Evolutionary conservation across 2,113 vertebrate genomes (phyloP).

Genomic region (Strix aluco): DNA sequence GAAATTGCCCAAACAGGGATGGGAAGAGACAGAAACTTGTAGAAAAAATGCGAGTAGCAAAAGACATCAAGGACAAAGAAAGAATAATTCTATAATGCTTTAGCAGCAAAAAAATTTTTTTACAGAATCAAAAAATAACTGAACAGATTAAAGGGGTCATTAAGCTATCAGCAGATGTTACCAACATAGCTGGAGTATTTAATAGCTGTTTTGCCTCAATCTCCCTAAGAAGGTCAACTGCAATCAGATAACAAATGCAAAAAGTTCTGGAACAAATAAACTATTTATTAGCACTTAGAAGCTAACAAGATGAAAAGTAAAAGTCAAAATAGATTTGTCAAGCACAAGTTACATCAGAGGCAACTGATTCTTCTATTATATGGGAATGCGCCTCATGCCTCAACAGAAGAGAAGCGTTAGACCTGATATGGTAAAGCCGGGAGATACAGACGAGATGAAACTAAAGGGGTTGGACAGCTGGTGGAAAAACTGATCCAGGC

Average conservation of each 20-base stretch:
- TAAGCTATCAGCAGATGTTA: conserved; percentile 4
- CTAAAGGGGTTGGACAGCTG: neutral
- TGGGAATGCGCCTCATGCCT: neutral
- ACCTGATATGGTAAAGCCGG: neutral
- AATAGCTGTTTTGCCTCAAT: neutral
- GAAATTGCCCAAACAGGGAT: neutral
- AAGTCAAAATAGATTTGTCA: neutral
- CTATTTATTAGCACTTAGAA: conserved; percentile 3
- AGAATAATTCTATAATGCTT: neutral
- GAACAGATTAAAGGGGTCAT: neutral
- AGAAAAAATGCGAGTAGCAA: neutral
- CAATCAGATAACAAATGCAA: neutral
- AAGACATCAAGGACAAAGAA: neutral
- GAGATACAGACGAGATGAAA: neutral
- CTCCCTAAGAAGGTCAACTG: neutral
- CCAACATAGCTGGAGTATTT: neutral
- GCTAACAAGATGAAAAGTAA: neutral
- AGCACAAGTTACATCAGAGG: neutral
- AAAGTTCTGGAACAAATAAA: neutral
- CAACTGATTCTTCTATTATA: neutral
- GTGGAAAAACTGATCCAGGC: neutral
- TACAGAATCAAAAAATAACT: neutral
- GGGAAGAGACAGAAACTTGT: neutral
- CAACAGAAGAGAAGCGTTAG: neutral
- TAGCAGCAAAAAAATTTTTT: neutral